Evolutionary conservation across 2,888 invertebrate species (phyloP), one percentile per base, ranked within the genome.

Genomic region (Epirrhoe alternata): DNA sequence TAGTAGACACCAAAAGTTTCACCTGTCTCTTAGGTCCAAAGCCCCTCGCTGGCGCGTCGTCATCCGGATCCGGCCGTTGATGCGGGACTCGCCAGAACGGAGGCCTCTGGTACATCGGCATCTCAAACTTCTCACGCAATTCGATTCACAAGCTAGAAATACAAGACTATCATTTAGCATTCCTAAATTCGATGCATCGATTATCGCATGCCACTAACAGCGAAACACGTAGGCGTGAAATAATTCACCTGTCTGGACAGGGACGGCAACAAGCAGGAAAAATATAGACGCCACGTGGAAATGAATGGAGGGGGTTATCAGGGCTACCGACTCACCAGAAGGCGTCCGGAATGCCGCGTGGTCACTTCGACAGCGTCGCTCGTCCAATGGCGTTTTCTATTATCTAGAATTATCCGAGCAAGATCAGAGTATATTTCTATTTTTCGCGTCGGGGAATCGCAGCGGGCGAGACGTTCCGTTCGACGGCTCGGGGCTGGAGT

Each of bases 81-180:
- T 88, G 87, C 6, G 94, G 94, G 51, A 94, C 87, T 47, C 94
- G 90, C 95, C 95, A 95, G 86, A 95, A 95, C 54, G 95, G 90
- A 55, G 95, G 95, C 74, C 95, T 90, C 82, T 95, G 94, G 85
- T 94, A 95, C 81, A 86, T 75, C 76, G 94, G 94, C 94, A 94
- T 94, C 69, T 68, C 78, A 66, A 60, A 55, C 68, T 64, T 66
- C 68, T 66, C 69, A 66, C 75, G 60, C 61, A 66, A 64, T 73
- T 76, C 64, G 61, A 68, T 72, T 68, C 71, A 70, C 75, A 66
- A 73, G 68, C 69, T 71, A 76, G 16, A 76, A 75, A 76, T 77
- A 77, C 69, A 77, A 78, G 64, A 61, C 66, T 52, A 70, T 59
- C 60, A 66, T 61, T 47, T 49, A 60, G 55, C 56, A 64, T 68